Conservation (phyloP, 2,888 invertebrate species). For the Lutraria lutraria region DNA sequence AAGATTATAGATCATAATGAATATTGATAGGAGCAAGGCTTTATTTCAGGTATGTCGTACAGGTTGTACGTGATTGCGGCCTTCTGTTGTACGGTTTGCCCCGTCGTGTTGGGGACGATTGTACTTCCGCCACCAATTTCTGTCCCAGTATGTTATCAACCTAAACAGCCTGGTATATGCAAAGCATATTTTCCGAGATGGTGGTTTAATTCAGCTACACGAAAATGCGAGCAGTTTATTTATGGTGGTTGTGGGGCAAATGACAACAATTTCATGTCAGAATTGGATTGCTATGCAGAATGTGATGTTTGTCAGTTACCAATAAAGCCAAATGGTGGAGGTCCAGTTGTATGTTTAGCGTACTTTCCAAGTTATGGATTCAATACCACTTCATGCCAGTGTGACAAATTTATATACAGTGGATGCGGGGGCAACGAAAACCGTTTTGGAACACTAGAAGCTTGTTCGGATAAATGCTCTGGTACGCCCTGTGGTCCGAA, state of each 20-base stretch:
- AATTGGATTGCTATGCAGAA: neutral
- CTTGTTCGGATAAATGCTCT: neutral
- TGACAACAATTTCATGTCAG: constrained; percentile 21
- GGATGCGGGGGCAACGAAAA: constrained; percentile 52
- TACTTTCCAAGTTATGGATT: constrained; percentile 32
- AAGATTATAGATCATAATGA: no score
- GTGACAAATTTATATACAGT: constrained; percentile 46
- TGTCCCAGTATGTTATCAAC: neutral
- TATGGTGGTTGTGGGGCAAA: constrained; percentile 29
- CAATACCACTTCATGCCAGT: constrained; percentile 27
- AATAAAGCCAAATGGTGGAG: constrained; percentile 25
- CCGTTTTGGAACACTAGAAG: constrained; percentile 32
- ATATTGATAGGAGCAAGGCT: no score
- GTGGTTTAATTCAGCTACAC: constrained; percentile 2
- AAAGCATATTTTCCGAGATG: constrained; percentile 16
- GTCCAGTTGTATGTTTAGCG: neutral
- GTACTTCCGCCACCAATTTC: neutral
- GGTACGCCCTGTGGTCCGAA: neutral
- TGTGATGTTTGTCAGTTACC: constrained; percentile 31
- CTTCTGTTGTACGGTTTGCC: neutral
- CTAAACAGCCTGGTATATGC: constrained; percentile 11
- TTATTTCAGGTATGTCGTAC: neutral
- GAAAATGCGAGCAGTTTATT: constrained; percentile 23
- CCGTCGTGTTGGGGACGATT: neutral
- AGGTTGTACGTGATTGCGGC: neutral